Base-by-base conservation (phyloP, 2,888 invertebrate genomes). In the Cantharis rufa region DNA sequence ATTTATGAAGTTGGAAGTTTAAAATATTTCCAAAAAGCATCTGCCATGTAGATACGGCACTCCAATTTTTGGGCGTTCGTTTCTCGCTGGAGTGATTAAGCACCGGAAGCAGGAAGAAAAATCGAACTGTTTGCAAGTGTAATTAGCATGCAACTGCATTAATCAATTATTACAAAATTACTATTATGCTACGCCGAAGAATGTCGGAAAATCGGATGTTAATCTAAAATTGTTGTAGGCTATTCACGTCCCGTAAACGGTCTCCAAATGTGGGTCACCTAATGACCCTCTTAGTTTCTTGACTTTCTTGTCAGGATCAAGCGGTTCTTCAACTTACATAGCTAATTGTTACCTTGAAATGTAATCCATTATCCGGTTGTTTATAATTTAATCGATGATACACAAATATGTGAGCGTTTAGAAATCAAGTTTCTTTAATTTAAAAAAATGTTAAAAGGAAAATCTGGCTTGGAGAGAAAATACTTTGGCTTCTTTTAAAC, bases 261-360 rank as follows among this genome's bases (percentile, higher is more conserved):
- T 81, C 71, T 66, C 81, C 80, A 83, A 81, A 85, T 83, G 86
- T 88, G 81, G 88, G 89, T 88, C 87, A 88, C 87, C 88, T 80
- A 87, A 85, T 89, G 87, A 86, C 89, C 88, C 86, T 75, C 78
- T 75, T 75, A 86, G 84, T 86, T 88, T 82, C 82, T 81, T 82
- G 83, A 82, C 84, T 83, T 83, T 83, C 83, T 80, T 82, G 71
- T 63, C 76, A 80, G 79, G 81, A 80, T 80, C 78, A 71, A 74
- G 74, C 72, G 71, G 77, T 77, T 72, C 74, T 74, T 75, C 64
- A 71, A 18, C 70, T 48, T 28, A 21, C 68, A 68, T 62, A 61
- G 69, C 27, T 69, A 73, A 68, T 73, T 71, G 70, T 70, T 63
- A 15, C 27, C 62, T 62, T n/a, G 28, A 48, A 48, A 48, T 48